Base-by-base conservation (phyloP, 2,888 invertebrate species). In the Cantharis flavilabris region DNA sequence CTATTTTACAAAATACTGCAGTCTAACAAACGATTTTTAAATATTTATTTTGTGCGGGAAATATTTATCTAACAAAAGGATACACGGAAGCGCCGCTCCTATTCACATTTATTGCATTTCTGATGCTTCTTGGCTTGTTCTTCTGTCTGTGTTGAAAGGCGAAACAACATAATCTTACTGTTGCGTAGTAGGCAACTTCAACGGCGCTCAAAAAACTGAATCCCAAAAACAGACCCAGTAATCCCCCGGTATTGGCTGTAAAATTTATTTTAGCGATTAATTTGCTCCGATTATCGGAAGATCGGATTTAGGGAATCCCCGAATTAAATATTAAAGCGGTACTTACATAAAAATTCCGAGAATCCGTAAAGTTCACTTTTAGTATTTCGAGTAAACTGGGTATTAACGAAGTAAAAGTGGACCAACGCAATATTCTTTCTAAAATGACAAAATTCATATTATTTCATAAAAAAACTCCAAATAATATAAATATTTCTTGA, bases 281-380 rank as follows among this genome's bases (percentile, higher is more conserved):
- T n/a, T n/a, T n/a, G n/a, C n/a, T n/a, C n/a, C n/a, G n/a, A n/a
- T n/a, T n/a, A n/a, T n/a, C n/a, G 4, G 23, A 23, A 23, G 3
- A 23, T 4, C 23, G 23, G 26, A 13, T 49, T n/a, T 2, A 1
- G 49, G 49, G 49, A 49, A n/a, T 49, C n/a, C 49, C 49, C n/a
- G n/a, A 23, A 23, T 23, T 23, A 4, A 5, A 5, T 23, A 1
- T 23, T 23, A 5, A 23, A 3, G 20, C 3, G 20, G 28, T 26
- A 65, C 65, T 65, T 65, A 65, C 94, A 94, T 33, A 94, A 86
- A 85, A 94, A 94, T 86, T 95, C 94, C 0, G 94, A 94, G 28
- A 94, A 92, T 26, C 94, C 95, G 84, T 94, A 94, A 83, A 94
- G 90, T 85, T 94, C 94, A 63, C 92, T 93, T 86, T 94, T 94